phyloP scores from a whole-genome alignment of 37 sponge, comb jelly and placozoan genomes.

The Chondrosia reniformis region DNA sequence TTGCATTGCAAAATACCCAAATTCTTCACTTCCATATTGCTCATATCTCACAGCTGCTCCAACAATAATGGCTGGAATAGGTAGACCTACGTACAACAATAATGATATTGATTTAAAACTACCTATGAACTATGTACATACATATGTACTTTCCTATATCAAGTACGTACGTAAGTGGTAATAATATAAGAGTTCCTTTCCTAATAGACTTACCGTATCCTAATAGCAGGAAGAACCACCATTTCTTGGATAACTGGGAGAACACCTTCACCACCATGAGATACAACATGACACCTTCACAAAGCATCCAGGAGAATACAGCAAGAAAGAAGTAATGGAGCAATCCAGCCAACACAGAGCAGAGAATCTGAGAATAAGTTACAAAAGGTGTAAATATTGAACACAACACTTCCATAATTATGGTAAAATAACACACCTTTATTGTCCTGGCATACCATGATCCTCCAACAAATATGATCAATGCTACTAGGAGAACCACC shows the following conservation, averaged over 20 bases:
- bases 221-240: constrained; percentile 57
- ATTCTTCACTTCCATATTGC: no score
- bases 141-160: not conserved
- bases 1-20: no score
- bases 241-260: constrained; percentile 35
- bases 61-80: no score
- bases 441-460: not conserved
- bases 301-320: constrained; percentile 65
- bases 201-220: constrained; percentile 65
- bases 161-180: no score
- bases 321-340: constrained; percentile 57
- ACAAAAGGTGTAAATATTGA: not conserved
- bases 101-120: not conserved
- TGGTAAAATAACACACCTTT: not conserved
- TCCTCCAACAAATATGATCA: not conserved
- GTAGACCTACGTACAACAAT: no score
- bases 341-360: constrained; percentile 41
- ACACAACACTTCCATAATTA: not conserved
- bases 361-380: constrained; percentile 14
- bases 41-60: no score
- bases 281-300: constrained; percentile 72
- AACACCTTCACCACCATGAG: constrained; percentile 62
- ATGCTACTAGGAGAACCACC: constrained; percentile 3
- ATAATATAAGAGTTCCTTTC: no score
- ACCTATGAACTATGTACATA: not conserved